phyloP scores from a whole-genome alignment of 2,797 vertebrate genomes.

The Platalea minor region DNA sequence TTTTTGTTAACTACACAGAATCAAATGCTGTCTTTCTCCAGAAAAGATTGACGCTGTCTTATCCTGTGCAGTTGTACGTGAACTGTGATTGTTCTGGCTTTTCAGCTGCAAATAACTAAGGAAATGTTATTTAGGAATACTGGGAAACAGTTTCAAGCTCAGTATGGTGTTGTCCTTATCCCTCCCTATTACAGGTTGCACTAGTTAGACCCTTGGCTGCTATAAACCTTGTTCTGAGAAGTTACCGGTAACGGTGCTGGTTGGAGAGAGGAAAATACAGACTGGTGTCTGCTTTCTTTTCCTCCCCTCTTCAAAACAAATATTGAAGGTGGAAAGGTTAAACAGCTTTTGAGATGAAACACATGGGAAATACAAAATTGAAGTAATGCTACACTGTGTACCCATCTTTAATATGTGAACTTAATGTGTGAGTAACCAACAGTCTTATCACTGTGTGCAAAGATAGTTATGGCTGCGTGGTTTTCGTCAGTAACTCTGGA shows the following conservation, averaged over 20 bases:
- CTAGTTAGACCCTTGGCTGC: neutral
- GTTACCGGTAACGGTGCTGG: neutral
- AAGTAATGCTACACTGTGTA: neutral
- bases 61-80: neutral
- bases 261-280: neutral
- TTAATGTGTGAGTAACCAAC: neutral
- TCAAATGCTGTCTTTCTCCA: neutral
- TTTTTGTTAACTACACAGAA: neutral
- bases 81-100: neutral
- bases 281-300: slow-evolving; percentile 26
- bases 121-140: neutral
- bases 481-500: neutral
- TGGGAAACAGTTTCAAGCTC: neutral
- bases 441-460: neutral
- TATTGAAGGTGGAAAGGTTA: slow-evolving; percentile 5
- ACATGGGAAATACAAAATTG: neutral
- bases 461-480: neutral
- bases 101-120: neutral
- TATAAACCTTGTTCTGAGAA: neutral
- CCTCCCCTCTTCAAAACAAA: neutral
- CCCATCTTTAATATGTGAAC: neutral
- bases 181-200: neutral
- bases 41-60: neutral
- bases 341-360: slow-evolving; percentile 15
- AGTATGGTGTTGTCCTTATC: neutral